Conservation (phyloP, 2,888 invertebrate species). For the Doris montereyensis region DNA sequence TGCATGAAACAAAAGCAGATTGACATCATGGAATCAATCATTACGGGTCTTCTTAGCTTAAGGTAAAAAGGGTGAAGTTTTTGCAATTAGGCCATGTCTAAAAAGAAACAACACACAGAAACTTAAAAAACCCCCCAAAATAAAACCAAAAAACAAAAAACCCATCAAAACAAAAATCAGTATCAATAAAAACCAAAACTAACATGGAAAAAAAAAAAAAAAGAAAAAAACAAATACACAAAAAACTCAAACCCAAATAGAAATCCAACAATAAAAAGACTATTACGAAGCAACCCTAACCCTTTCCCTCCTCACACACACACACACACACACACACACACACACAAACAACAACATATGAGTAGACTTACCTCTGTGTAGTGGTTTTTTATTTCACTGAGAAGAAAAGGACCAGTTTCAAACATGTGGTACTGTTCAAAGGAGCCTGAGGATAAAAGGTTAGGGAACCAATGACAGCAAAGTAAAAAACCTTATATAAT, state of each 20-base stretch:
- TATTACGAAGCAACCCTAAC: too few relatives aligned
- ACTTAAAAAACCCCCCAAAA: background rate
- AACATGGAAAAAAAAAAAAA: too few relatives aligned
- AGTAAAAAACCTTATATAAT: too few relatives aligned
- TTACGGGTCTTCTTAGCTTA: background rate
- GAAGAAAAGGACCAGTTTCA: slow-evolving; percentile 89
- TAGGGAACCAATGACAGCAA: background rate
- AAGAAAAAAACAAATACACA: too few relatives aligned
- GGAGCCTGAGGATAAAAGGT: slow-evolving; percentile 77
- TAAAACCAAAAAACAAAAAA: background rate
- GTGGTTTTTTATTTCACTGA: slow-evolving; percentile 80
- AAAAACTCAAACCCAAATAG: too few relatives aligned
- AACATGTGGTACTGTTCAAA: slow-evolving; percentile 91
- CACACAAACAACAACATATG: too few relatives aligned
- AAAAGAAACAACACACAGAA: background rate
- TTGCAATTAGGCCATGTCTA: background rate
- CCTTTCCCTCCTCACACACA: too few relatives aligned
- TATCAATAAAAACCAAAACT: too few relatives aligned
- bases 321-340: too few relatives aligned
- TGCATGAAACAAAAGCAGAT: too few relatives aligned
- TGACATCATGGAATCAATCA: background rate
- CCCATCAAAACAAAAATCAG: background rate
- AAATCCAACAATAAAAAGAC: too few relatives aligned
- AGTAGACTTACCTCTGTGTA: slow-evolving; percentile 61
- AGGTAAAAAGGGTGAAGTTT: background rate